phyloP scores from a whole-genome alignment of 2,113 vertebrate species.

The Toxostoma redivivum region DNA sequence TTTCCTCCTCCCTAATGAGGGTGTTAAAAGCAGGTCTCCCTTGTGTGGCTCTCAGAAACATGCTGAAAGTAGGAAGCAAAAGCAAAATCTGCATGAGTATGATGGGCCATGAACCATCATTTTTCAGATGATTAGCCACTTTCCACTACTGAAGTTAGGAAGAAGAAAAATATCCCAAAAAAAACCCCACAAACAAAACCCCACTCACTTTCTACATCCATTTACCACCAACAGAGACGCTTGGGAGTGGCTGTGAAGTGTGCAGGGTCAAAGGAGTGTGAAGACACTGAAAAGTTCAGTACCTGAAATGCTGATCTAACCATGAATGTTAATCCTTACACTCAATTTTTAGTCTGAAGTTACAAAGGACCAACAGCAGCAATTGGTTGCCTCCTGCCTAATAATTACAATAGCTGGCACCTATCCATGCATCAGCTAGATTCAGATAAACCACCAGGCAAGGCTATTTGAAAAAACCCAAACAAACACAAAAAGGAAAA shows the following conservation, averaged over 20 bases:
- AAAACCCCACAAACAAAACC: background rate
- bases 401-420: background rate
- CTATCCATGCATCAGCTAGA: background rate
- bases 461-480: accelerated
- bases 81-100: background rate
- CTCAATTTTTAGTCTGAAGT: background rate
- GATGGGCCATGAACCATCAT: background rate
- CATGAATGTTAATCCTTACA: background rate
- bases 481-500: background rate
- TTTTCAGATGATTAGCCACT: background rate
- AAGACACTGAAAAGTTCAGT: background rate
- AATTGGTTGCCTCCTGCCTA: background rate
- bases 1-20: background rate
- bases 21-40: background rate
- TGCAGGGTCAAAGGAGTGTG: background rate
- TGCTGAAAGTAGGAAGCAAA: background rate
- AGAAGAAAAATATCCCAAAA: background rate
- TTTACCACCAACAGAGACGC: background rate
- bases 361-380: background rate
- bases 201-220: background rate
- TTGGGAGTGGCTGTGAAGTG: background rate
- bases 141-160: background rate
- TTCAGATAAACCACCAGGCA: background rate
- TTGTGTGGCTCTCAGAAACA: background rate
- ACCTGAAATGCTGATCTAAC: background rate